Evolutionary conservation across 2,888 invertebrate species (phyloP), one percentile per base, ranked within the genome.

Genomic region (Mimumesa dahlbomi): DNA sequence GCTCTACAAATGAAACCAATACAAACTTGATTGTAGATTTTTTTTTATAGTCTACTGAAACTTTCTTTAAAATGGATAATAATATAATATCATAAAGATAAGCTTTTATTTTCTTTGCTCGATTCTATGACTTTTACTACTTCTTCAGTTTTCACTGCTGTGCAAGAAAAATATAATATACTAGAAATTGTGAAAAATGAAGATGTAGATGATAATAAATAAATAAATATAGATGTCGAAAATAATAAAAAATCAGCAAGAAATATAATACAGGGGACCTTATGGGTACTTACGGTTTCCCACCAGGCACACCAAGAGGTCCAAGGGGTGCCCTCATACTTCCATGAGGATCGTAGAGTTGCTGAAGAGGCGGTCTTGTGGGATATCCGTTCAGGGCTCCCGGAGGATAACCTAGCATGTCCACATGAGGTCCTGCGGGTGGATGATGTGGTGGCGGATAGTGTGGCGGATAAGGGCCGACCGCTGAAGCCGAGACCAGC

Each of bases 201-300:
- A n/a, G n/a, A n/a, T n/a, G n/a, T n/a, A n/a, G n/a, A n/a, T n/a
- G n/a, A n/a, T n/a, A n/a, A n/a, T n/a, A n/a, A n/a, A n/a, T n/a
- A n/a, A n/a, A n/a, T n/a, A n/a, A n/a, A n/a, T n/a, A n/a, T n/a
- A n/a, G n/a, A n/a, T n/a, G n/a, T n/a, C n/a, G n/a, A n/a, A n/a
- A n/a, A n/a, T n/a, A n/a, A n/a, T n/a, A n/a, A n/a, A n/a, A n/a
- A n/a, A n/a, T n/a, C n/a, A n/a, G n/a, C n/a, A n/a, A n/a, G n/a
- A n/a, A n/a, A n/a, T n/a, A n/a, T n/a, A n/a, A n/a, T n/a, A n/a
- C n/a, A n/a, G n/a, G 9, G 5, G 34, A 9, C 11, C 1, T 7
- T 43, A 1, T n/a, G 53, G 69, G 67, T 82, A 94, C 95, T 95
- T 92, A 96, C 96, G 96, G 95, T 92, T 96, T 96, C 85, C 95